phyloP scores from a whole-genome alignment of 1,140 invertebrate genomes.

The Magallana angulata region DNA sequence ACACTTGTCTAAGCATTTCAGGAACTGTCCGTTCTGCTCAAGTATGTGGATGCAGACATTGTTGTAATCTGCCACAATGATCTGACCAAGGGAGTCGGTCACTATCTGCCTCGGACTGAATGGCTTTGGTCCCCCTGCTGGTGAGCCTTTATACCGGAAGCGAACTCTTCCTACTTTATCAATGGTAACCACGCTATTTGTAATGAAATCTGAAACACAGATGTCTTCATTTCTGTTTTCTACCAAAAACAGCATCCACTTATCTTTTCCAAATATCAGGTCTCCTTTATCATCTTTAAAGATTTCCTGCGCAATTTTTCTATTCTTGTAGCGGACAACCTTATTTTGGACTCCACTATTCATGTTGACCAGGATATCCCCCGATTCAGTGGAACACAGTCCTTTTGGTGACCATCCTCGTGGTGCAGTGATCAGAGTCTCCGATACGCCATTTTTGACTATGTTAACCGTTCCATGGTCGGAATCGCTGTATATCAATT shows the following conservation, averaged over 20 bases:
- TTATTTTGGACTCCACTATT: neutral
- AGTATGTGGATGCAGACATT: conserved; percentile 16
- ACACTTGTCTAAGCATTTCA: conserved; percentile 3
- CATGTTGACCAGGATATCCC: neutral
- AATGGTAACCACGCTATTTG: neutral
- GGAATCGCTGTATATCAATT: conserved; percentile 2
- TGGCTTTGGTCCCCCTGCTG: neutral
- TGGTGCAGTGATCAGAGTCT: neutral
- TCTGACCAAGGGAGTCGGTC: neutral
- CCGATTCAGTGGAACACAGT: neutral
- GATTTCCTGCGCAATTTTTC: neutral
- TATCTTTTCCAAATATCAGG: neutral
- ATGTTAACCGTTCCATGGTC: neutral
- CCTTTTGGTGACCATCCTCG: neutral
- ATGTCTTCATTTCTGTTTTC: neutral
- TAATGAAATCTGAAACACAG: neutral
- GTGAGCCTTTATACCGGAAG: conserved; percentile 5
- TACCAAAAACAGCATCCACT: neutral
- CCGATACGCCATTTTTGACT: neutral
- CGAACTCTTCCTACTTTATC: neutral
- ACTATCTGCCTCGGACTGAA: neutral
- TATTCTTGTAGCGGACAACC: neutral
- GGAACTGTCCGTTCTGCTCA: conserved; percentile 23
- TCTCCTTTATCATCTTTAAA: neutral
- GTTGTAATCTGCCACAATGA: conserved; percentile 9